Evolutionary conservation across 1,140 invertebrate genomes (phyloP).

Genomic region (Drosophila leontia): DNA sequence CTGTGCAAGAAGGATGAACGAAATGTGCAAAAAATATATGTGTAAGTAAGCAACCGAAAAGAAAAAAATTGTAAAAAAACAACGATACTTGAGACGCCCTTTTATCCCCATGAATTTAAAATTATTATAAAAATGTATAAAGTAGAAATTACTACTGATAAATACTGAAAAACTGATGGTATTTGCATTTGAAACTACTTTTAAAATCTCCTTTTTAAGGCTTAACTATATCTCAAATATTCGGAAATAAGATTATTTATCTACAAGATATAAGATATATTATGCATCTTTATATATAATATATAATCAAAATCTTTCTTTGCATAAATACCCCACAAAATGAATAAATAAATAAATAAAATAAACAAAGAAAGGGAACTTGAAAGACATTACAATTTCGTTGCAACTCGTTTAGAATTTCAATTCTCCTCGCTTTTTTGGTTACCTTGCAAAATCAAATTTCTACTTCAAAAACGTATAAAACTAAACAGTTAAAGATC

Average conservation of each 20-base stretch:
- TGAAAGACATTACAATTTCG: conserved; percentile 1
- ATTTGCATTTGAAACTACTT: background rate
- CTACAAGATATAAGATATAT: too few relatives aligned
- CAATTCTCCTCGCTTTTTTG: conserved; percentile 17
- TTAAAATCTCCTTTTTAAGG: too few relatives aligned
- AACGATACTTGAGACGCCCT: background rate
- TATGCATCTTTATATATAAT: too few relatives aligned
- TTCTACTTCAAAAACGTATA: background rate
- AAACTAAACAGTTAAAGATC: background rate
- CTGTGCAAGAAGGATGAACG: conserved; percentile 47
- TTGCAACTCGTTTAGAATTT: conserved; percentile 23
- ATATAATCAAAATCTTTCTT: background rate
- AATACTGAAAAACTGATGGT: background rate
- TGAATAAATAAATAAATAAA: background rate
- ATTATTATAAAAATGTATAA: background rate
- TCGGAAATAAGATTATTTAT: background rate
- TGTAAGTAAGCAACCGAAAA: conserved; percentile 2
- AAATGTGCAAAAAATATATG: conserved; percentile 32
- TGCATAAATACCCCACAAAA: background rate
- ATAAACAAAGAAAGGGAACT: background rate
- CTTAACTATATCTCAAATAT: background rate
- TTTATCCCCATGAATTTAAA: background rate
- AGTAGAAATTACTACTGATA: background rate
- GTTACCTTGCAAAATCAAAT: conserved; percentile 30
- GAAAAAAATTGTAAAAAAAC: background rate